These are phyloP conservation scores for Mormyrops attenuatus DNA, from an alignment of 2,797 vertebrate species.

Conservation along the genomic window DNA sequence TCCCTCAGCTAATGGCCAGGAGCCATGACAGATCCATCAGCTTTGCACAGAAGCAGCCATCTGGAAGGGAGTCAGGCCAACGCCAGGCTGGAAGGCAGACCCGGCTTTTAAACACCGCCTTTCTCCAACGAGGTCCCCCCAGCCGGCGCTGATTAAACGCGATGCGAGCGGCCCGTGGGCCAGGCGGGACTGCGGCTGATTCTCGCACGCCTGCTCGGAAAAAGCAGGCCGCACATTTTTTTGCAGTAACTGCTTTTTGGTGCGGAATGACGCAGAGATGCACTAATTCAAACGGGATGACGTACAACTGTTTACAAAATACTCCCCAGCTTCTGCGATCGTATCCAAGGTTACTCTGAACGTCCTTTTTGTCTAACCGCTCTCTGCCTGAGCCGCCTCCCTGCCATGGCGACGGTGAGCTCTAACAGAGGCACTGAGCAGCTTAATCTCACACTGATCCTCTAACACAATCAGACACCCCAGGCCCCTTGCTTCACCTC, in stretches of 20 bases:
- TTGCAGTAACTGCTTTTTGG: not conserved
- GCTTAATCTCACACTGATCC: conserved; percentile 2
- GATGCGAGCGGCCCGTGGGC: conserved; percentile 21
- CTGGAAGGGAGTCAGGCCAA: conserved; percentile 28
- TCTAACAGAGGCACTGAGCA: not conserved
- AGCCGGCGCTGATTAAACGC: conserved; percentile 40
- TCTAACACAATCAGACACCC: not conserved
- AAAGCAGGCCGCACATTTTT: not conserved
- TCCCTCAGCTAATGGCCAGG: not conserved
- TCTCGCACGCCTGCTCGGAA: not conserved
- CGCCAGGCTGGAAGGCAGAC: conserved; percentile 32
- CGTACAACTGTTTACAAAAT: not conserved
- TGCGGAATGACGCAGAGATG: not conserved
- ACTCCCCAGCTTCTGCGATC: not conserved
- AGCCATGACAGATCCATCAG: conserved; percentile 44
- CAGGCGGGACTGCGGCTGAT: not conserved
- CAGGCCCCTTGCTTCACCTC: not conserved
- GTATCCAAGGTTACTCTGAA: not conserved
- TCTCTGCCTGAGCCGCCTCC: not conserved
- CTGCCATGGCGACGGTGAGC: not conserved
- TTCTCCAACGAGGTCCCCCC: conserved; percentile 32
- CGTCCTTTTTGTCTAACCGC: not conserved
- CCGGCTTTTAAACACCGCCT: conserved; percentile 35
- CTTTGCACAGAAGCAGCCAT: conserved; percentile 38
- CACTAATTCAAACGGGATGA: not conserved